Evolutionary conservation across 1,140 invertebrate species (phyloP), one percentile per base, ranked within the genome.

Genomic region (Trichonephila clavipes): DNA sequence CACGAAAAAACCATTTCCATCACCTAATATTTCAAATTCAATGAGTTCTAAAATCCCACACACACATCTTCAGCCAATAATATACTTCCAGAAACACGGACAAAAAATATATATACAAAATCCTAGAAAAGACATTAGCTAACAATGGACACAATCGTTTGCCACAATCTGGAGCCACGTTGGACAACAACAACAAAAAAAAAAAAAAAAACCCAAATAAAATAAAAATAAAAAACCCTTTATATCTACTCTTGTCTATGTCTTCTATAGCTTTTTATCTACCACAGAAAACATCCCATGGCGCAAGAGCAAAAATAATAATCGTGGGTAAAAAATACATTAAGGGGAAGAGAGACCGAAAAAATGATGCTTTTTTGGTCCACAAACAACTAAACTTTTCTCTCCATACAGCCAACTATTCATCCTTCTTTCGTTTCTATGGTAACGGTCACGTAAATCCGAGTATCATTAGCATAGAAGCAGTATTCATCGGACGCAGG

Each of bases 281-380:
- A 58, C 51, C 24, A 21, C 8, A 21, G 85, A 64, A 62, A 62
- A 24, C 85, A 85, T 85, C 21, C 19, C n/a, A 59, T 24, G 21
- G 44, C 1, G 8, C 44, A 59, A 59, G 28, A 40, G 28, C 18
- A 59, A 62, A 64, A 62, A 87, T 87, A 87, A 64, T 87, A 87
- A 87, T 87, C 51, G 59, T 0, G 81, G 7, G 58, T 87, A 87
- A 87, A 87, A 87, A 87, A 62, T 40, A 24, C 59, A 87, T 87
- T 61, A 61, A 62, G 19, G 24, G 69, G 24, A 51, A 62, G 7
- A 62, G 7, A 10, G 24, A n/a, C 19, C 6, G 10, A 28, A 40
- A 40, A 12, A 58, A 58, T 24, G 12, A 77, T 28, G 18, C 21
- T 0, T 59, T 83, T 83, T 58, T 51, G 58, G 82, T n/a, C 14